Base-by-base conservation (phyloP, 2,113 vertebrate genomes). In the Lepus timidus region DNA sequence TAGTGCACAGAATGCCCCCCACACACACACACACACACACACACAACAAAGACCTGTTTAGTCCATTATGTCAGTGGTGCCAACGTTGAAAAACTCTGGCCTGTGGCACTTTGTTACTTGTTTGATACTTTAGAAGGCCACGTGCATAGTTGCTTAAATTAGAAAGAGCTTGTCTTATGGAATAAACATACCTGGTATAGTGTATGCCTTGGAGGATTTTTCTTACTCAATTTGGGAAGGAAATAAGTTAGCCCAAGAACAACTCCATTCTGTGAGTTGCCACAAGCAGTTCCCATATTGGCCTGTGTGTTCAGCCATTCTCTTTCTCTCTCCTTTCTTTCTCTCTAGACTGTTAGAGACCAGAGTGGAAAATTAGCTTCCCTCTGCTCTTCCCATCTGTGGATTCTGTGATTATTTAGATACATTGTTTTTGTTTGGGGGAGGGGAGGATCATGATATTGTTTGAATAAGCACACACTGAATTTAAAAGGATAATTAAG, bases 401-500 rank as follows among this genome's bases (percentile, higher is more conserved):
- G 36, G 29, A 75, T 49, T 61, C 80, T 65, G 19, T 84, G 68
- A 52, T 76, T 31, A 71, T 73, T 89, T 86, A 29, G 17, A 25
- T 29, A 19, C 67, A 1, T 61, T 65, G 20, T 84, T 84, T 89
- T 44, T 36, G 17, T n/a, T 68, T 36, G 11, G 29, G 3, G 27
- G 1, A 44, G 44, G 44, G 44, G 44, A 44, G 44, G 44, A 44
- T 89, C 65, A 52, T 39, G 49, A 84, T 61, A 31, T 36, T 64
- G 73, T 90, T 79, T 95, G 49, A 33, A 62, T 84, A 80, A 33
- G 11, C 52, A 81, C 39, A 75, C 29, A 36, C 3, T 33, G 20
- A 81, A 52, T 90, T 89, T 80, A 70, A 23, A 70, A 73, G 85
- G 39, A 44, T 44, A 36, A 76, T 52, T 95, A 62, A 73, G 55